Evolutionary conservation across 92 coral and sea anemone genomes (phyloP), one percentile per base, ranked within the genome.

Genomic region (Zoanthus gigantus): DNA sequence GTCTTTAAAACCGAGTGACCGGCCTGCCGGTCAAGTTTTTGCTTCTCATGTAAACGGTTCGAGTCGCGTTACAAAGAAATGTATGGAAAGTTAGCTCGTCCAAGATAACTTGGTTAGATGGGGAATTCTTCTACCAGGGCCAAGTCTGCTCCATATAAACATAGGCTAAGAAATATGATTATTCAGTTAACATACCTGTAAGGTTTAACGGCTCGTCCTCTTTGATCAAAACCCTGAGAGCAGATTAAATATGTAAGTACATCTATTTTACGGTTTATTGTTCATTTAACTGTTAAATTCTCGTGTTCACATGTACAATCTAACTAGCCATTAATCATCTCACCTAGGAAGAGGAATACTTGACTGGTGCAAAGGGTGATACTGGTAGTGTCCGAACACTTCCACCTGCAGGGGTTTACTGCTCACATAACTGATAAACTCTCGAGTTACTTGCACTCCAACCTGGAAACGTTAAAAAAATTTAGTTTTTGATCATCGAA

Each of bases 341-440:
- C 63, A 89, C 94, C 90, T 77, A 57, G 92, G 92, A 84, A 89
- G 56, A 75, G 79, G 79, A 63, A 82, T 87, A 57, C 94, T 91
- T 45, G 94, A 83, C 89, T 88, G 91, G 67, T 91, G 94, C 15
- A 78, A 88, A 44, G 97, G 97, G 52, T 94, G 98, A 79, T 92
- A 91, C 30, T 92, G 94, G 79, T 95, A 97, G 84, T 97, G 99
- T 16, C 99, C 99, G 77, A 97, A 97, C 73, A 97, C 98, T 83
- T 97, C 97, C 30, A 97, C 89, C 91, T 95, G 96, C 29, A 97
- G 83, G 57, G 99, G 99, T 65, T 91, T 95, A 91, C 87, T 90
- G 52, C 98, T 93, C 83, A 95, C 92, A 56, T 95, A 97, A 15
- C 96, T 95, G 67, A 95, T 92, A 77, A 97, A 94, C 15, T 90